Base-by-base conservation (phyloP, 2,888 invertebrate species). In the Nysson spinosus region DNA sequence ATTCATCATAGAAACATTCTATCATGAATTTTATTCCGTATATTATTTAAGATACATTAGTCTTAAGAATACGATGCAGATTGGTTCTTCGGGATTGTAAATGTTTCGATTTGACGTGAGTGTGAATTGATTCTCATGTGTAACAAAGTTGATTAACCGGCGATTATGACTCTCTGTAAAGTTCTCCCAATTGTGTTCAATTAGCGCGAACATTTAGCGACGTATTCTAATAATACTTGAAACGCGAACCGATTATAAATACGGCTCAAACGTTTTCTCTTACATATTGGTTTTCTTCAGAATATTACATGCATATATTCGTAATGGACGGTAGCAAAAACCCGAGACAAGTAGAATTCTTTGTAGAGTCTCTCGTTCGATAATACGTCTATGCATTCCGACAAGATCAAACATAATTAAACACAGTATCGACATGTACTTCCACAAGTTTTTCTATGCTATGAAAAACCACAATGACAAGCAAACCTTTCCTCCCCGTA, bases 171-270 rank as follows among this genome's bases (percentile, higher is more conserved):
- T 11, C 30, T 30, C 30, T 30, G 11, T 30, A 11, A 4, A 4
- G 30, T n/a, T 6, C 11, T 4, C 4, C 1, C 1, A 11, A 4
- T 30, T 9, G 5, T 2, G 11, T 4, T n/a, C n/a, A 30, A 9
- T 30, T 4, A n/a, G 9, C 19, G 12, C 47, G 22, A 35, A 55
- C 26, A 49, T 20, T 28, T 43, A 12, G 26, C 51, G 37, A 11
- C 49, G 22, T 55, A 56, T 49, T 56, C 24, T 56, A 49, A 32
- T 56, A 56, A 49, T 37, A 35, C 16, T 43, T 44, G 3, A 51
- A 44, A 46, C 32, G 9, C 32, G 17, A 22, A 37, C 16, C 12
- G 4, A 24, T 28, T 35, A 40, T 19, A 28, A 16, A 3, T 44
- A n/a, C 7, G 11, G 19, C 11, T 11, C 7, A n/a, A n/a, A 11